Conservation (phyloP, 2,888 invertebrate genomes). For the Galerucella nymphaeae region DNA sequence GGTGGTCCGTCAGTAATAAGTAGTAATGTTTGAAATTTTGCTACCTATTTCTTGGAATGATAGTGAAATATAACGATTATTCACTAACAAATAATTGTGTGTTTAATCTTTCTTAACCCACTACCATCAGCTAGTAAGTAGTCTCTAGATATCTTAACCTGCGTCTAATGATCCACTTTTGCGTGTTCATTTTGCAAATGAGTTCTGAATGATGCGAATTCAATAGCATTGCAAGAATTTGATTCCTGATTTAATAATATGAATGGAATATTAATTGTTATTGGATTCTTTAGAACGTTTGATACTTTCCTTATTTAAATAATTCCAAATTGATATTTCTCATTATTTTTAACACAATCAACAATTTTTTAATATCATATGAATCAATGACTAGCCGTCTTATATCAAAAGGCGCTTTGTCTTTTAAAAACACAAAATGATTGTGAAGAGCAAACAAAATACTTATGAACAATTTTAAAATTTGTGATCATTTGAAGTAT, state of each 20-base stretch:
- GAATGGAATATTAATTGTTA: too few species aligned
- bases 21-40: too few species aligned
- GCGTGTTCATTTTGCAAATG: neutral
- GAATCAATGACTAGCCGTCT: conserved; percentile 15
- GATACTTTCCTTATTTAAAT: too few species aligned
- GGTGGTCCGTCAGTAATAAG: too few species aligned
- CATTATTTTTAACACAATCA: too few species aligned
- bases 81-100: conserved; percentile 1
- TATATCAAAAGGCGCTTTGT: conserved; percentile 23
- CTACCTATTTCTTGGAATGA: neutral
- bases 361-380: too few species aligned
- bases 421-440: conserved; percentile 19
- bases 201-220: neutral
- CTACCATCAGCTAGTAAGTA: neutral
- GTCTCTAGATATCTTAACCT: neutral
- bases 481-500: too few species aligned
- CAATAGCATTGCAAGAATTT: neutral
- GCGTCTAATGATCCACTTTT: neutral
- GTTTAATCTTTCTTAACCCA: neutral
- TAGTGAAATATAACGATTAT: neutral
- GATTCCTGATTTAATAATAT: too few species aligned
- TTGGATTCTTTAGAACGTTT: too few species aligned
- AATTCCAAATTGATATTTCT: too few species aligned
- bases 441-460: conserved; percentile 6
- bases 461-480: too few species aligned